Conservation (phyloP, 2,797 vertebrate genomes). For the Thamnophis elegans region DNA sequence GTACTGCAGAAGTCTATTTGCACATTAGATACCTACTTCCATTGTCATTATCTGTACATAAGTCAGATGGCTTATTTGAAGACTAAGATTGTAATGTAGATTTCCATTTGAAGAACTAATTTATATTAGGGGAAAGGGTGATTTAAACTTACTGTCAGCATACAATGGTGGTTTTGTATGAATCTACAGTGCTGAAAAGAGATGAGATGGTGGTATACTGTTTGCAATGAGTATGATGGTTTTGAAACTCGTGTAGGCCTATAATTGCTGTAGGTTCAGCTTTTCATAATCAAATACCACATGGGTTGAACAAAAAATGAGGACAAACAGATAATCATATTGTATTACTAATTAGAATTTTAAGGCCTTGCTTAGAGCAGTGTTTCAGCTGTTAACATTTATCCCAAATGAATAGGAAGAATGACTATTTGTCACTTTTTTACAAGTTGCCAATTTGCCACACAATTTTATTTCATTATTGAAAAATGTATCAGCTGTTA, state of each 20-base stretch:
- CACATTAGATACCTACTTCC: not conserved
- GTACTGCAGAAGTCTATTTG: not conserved
- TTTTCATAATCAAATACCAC: not conserved
- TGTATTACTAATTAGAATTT: not conserved
- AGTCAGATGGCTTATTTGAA: not conserved
- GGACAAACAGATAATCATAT: not conserved
- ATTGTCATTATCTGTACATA: not conserved
- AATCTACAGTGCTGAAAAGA: not conserved
- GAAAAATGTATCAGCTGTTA: not conserved
- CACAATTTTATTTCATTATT: not conserved
- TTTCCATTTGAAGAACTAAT: not conserved
- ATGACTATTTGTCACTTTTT: not conserved
- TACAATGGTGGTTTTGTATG: not conserved
- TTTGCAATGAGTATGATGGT: not conserved
- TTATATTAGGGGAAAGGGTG: not conserved
- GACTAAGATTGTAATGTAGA: not conserved
- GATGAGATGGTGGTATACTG: not conserved
- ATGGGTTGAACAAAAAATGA: not conserved
- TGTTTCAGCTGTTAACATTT: slow-evolving; percentile 1
- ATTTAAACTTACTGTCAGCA: not conserved
- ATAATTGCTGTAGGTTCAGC: not conserved
- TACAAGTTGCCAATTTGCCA: not conserved
- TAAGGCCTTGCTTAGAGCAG: not conserved
- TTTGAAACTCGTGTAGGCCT: not conserved
- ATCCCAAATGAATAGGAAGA: not conserved